phyloP scores from a whole-genome alignment of 2,113 vertebrate species.

The Chamaetylas fuelleborni region DNA sequence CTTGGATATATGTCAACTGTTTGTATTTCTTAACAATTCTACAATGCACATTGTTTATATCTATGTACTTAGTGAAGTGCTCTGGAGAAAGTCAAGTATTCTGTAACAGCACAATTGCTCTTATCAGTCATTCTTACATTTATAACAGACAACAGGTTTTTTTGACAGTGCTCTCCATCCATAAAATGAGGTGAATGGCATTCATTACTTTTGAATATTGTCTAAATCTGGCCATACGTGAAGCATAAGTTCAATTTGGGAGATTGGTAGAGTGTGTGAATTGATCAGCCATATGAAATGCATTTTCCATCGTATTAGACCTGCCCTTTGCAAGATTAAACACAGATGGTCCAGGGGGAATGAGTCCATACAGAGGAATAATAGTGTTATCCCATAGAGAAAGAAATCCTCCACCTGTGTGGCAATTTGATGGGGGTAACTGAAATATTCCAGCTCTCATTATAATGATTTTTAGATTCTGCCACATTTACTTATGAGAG shows the following conservation, averaged over 20 bases:
- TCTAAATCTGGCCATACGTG: background rate
- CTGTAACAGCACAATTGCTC: background rate
- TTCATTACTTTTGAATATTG: background rate
- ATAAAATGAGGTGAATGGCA: background rate
- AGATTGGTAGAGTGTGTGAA: background rate
- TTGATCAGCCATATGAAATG: background rate
- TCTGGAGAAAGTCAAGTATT: background rate
- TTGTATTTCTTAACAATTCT: background rate
- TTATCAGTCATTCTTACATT: background rate
- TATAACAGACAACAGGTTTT: background rate
- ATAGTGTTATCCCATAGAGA: background rate
- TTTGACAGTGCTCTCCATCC: background rate
- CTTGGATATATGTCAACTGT: background rate
- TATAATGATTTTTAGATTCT: background rate
- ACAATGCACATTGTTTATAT: background rate
- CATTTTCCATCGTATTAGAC: conserved; percentile 16
- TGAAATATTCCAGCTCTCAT: background rate
- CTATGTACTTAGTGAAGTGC: background rate
- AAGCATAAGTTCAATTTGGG: background rate
- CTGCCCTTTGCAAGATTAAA: conserved; percentile 37
- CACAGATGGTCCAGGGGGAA: conserved; percentile 12
- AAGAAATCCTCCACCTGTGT: background rate
- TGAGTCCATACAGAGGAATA: background rate
- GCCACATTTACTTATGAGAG: background rate
- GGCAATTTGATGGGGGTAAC: background rate